A percentile compares a stretch with the other conserved stretches of the same genome.
Evolutionary conservation across 2,113 vertebrate genomes (phyloP).

Genomic region (Chitala chitala): DNA sequence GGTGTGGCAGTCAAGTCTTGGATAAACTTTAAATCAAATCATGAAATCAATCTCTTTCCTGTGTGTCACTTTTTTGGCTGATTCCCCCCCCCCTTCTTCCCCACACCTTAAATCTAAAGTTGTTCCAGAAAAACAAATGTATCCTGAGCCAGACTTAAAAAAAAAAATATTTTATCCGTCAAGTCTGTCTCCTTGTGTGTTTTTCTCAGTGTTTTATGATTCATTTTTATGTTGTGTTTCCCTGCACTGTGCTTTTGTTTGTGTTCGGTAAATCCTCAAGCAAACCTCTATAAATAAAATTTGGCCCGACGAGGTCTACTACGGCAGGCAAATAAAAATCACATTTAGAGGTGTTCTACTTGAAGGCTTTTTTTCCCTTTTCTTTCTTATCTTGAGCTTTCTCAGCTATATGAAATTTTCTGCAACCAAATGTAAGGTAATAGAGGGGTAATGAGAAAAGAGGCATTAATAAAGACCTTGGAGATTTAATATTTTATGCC

Average conservation of each 20-base stretch:
- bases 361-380: background rate
- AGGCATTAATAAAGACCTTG: background rate
- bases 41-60: background rate
- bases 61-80: background rate
- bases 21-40: constrained; percentile 13
- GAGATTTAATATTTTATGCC: no score
- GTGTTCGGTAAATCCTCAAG: background rate
- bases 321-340: background rate
- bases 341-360: background rate
- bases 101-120: background rate
- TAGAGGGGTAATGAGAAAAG: background rate
- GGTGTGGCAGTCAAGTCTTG: background rate
- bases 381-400: background rate
- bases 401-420: background rate
- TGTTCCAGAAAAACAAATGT: background rate
- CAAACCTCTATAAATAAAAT: background rate
- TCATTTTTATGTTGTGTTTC: background rate
- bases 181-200: background rate
- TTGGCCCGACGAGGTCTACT: background rate
- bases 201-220: background rate
- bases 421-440: background rate
- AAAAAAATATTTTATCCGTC: background rate
- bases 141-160: background rate
- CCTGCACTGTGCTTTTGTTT: background rate
- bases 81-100: background rate